phyloP scores from a whole-genome alignment of 2,113 vertebrate species.

The Rattus norvegicus region DNA sequence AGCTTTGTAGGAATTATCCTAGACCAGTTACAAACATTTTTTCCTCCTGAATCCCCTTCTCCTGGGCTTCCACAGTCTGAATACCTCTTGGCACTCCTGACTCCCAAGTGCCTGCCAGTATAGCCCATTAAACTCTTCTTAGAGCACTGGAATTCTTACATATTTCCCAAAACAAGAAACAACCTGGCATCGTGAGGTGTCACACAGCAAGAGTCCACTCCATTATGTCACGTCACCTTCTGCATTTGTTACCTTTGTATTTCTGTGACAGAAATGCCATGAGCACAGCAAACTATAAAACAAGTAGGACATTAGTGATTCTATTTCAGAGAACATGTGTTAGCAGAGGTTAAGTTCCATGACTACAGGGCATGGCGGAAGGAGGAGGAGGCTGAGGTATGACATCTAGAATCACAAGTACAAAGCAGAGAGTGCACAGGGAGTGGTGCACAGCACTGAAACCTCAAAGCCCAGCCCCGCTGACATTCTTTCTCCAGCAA shows the following conservation, averaged over 20 bases:
- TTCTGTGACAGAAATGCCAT: background rate
- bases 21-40: too few species aligned
- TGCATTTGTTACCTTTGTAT: background rate
- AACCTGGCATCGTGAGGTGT: background rate
- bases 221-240: background rate
- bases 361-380: too few species aligned
- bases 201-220: background rate
- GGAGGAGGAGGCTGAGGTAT: too few species aligned
- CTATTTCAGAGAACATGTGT: background rate
- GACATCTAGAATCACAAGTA: too few species aligned
- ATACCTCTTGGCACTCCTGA: too few species aligned
- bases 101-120: too few species aligned
- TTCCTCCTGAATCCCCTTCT: too few species aligned
- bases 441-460: too few species aligned
- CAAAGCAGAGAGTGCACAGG: too few species aligned
- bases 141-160: background rate
- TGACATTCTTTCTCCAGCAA: background rate
- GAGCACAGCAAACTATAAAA: background rate
- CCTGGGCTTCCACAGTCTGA: too few species aligned
- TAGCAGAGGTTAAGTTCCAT: too few species aligned
- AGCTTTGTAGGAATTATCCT: too few species aligned
- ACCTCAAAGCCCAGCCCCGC: background rate
- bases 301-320: fast-evolving
- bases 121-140: background rate
- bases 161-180: background rate